A percentile compares a stretch with the other conserved stretches of the same genome.
These are phyloP conservation scores for Ochlodes sylvanus DNA, from an alignment of 2,888 invertebrate genomes.

Conservation along the genomic window DNA sequence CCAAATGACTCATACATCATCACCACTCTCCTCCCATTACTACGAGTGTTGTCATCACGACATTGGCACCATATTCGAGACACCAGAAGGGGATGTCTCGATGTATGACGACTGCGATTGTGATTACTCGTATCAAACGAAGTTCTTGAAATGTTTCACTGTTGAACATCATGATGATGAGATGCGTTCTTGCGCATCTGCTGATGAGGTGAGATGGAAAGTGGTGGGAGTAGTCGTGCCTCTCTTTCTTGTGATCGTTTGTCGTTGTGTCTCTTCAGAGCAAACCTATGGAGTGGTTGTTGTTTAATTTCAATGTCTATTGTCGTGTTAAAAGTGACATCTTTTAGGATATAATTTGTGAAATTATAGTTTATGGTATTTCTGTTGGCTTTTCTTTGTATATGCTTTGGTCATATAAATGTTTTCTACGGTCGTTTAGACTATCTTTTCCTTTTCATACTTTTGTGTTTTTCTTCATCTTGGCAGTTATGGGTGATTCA, in stretches of 20 bases:
- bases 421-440: background rate
- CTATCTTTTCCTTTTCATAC: no score
- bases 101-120: conserved; percentile 58
- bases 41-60: conserved; percentile 67
- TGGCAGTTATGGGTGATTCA: background rate
- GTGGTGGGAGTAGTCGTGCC: conserved; percentile 12
- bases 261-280: conserved; percentile 16
- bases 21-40: conserved; percentile 26
- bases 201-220: conserved; percentile 49
- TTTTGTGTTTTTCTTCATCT: background rate
- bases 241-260: conserved; percentile 11
- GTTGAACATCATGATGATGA: conserved; percentile 55
- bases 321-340: background rate
- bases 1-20: conserved; percentile 33
- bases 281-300: background rate
- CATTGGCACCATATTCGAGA: conserved; percentile 74
- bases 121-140: conserved; percentile 59
- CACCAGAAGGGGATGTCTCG: conserved; percentile 58
- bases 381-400: background rate
- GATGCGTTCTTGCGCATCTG: conserved; percentile 50
- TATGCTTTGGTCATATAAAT: background rate
- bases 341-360: no score
- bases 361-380: no score
- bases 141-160: conserved; percentile 62
- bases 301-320: background rate